Percentiles rank a stretch among this genome's conserved stretches.
phyloP scores from a whole-genome alignment of 2,113 vertebrate species.

The Odocoileus virginianus region DNA sequence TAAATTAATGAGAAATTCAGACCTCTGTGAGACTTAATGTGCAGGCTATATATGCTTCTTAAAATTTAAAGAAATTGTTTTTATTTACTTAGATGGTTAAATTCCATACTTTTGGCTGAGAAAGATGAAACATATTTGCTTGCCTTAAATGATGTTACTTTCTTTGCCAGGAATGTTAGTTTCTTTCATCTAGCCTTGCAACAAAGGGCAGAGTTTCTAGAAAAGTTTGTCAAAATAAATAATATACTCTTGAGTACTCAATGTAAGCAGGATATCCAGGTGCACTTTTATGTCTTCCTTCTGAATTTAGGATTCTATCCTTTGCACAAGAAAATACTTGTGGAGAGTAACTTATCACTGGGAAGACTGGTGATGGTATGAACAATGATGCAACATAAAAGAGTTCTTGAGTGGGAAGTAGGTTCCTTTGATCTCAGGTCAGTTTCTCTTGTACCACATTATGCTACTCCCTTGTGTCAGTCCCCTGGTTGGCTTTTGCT shows the following conservation, averaged over 20 bases:
- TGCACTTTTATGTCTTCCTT: neutral
- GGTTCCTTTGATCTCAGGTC: conserved; percentile 17
- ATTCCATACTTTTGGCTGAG: neutral
- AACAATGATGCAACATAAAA: neutral
- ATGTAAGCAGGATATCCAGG: neutral
- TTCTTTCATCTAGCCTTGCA: neutral
- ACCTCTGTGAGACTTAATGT: neutral
- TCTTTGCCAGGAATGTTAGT: neutral
- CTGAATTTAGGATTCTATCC: neutral
- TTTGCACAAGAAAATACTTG: neutral
- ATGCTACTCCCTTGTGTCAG: neutral
- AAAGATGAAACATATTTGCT: neutral
- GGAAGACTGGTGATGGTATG: neutral
- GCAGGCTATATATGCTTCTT: neutral
- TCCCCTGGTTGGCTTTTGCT: neutral
- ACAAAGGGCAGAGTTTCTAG: conserved; percentile 4
- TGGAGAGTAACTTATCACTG: neutral
- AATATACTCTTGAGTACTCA: neutral
- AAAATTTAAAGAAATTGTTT: neutral
- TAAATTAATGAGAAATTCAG: neutral
- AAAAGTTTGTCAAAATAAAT: conserved; percentile 16
- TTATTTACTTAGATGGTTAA: conserved; percentile 5
- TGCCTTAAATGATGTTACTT: neutral
- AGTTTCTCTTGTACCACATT: neutral
- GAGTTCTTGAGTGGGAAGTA: neutral